Base-by-base conservation (phyloP, 2,113 vertebrate genomes). In the Diphyllodes magnificus region DNA sequence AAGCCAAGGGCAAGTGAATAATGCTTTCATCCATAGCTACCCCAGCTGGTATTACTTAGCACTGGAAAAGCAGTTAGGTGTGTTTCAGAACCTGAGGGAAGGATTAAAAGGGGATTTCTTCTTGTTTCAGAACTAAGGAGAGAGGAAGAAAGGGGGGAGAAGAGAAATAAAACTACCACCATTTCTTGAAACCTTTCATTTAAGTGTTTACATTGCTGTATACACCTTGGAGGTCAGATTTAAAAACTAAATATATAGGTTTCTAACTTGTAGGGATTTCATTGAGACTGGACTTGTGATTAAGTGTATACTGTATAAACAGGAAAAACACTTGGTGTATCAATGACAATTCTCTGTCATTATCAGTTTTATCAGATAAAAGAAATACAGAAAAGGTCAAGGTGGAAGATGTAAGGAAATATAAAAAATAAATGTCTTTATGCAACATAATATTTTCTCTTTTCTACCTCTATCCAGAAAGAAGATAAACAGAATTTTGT, bases 91-190 rank as follows among this genome's bases (percentile, higher is more conserved):
- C 39, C 33, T 71, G 53, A 76, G 17, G 7, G 9, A 24, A 42
- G 4, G 11, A 49, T 78, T 84, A 30, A 64, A 71, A 86, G 21
- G 24, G 7, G 9, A 8, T 92, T 86, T 94, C 9, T 54, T 8
- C 33, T 12, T 78, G 28, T 44, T n/a, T 49, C 37, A 47, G 53
- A 83, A 37, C 49, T 85, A 60, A 47, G 18, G 21, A 13, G 12
- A 8, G 7, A 15, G 13, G n/a, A 27, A 7, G 5, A n/a, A 35
- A 8, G 7, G 1, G 17, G 1, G 4, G 22, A 53, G 30, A 40
- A 57, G 15, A 71, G 18, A 61, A 77, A 35, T 25, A 53, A 61
- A 79, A 30, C 14, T 18, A 49, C 8, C 3, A 28, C 8, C 2
- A 10, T 49, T 60, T 70, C 13, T 70, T 92, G 25, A 73, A 82